Percentiles rank a stretch among this genome's conserved stretches.
Conservation (phyloP, 2,113 vertebrate genomes). For the Gavia stellata region DNA sequence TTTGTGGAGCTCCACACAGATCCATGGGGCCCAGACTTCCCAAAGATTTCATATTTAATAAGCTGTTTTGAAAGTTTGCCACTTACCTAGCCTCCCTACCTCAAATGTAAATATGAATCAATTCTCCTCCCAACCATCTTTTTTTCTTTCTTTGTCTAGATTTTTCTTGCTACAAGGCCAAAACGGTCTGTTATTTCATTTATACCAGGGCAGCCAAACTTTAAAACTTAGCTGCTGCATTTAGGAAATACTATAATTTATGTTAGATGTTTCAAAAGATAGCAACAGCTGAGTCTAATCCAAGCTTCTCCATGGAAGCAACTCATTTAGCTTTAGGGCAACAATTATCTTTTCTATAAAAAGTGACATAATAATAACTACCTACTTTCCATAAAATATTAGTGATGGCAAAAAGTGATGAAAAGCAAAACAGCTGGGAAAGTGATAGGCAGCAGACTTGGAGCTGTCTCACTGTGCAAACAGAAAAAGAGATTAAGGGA, state of each 20-base stretch:
- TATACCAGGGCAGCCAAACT: not conserved
- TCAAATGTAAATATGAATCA: not conserved
- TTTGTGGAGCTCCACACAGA: not conserved
- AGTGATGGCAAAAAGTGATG: accelerated
- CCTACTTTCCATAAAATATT: not conserved
- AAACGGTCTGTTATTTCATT: not conserved
- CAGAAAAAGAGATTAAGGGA: not conserved
- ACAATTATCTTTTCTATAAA: not conserved
- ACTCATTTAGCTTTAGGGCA: not conserved
- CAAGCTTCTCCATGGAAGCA: not conserved
- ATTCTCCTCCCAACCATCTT: accelerated
- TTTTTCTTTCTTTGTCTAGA: not conserved
- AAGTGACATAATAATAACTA: not conserved
- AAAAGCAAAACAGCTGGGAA: not conserved
- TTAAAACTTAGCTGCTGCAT: not conserved
- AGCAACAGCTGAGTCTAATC: not conserved
- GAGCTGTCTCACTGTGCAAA: not conserved
- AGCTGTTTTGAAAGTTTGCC: not conserved
- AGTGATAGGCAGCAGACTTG: not conserved
- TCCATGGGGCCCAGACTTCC: not conserved
- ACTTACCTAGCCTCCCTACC: not conserved
- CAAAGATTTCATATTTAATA: not conserved
- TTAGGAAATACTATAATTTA: not conserved
- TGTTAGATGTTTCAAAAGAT: not conserved
- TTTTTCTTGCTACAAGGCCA: not conserved